Evolutionary conservation across 1,140 invertebrate species (phyloP).

Genomic region (Cryptotermes secundus): DNA sequence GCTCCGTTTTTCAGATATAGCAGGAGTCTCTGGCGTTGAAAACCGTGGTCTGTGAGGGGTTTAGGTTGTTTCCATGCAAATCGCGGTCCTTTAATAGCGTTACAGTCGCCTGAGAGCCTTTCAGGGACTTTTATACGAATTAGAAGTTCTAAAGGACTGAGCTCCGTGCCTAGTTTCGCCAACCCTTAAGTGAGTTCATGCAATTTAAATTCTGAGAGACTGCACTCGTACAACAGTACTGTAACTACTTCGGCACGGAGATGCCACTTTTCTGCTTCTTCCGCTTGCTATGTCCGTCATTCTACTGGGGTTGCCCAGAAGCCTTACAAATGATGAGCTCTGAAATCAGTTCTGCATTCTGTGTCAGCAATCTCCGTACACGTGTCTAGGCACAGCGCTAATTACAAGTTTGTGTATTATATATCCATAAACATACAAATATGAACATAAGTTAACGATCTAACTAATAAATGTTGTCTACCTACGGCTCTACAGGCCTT

Average conservation of each 20-base stretch:
- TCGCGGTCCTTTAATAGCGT: not conserved
- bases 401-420: too few species aligned
- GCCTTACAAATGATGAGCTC: not conserved
- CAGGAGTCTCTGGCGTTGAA: not conserved
- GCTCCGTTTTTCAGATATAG: too few species aligned
- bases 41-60: not conserved
- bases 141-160: constrained; percentile 3
- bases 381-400: too few species aligned
- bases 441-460: too few species aligned
- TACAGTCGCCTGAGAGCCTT: constrained; percentile 2
- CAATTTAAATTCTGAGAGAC: not conserved
- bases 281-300: not conserved
- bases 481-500: too few species aligned
- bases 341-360: not conserved
- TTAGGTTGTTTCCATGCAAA: constrained; percentile 29
- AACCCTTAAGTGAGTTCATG: not conserved
- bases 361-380: too few species aligned
- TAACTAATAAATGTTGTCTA: too few species aligned
- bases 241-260: not conserved
- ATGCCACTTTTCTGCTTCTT: not conserved
- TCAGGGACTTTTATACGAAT: constrained; percentile 17
- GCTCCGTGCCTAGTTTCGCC: not conserved
- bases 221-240: too few species aligned
- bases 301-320: not conserved
- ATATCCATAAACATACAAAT: too few species aligned